Base-by-base conservation (phyloP, 2,113 vertebrate genomes). In the Gobius niger region DNA sequence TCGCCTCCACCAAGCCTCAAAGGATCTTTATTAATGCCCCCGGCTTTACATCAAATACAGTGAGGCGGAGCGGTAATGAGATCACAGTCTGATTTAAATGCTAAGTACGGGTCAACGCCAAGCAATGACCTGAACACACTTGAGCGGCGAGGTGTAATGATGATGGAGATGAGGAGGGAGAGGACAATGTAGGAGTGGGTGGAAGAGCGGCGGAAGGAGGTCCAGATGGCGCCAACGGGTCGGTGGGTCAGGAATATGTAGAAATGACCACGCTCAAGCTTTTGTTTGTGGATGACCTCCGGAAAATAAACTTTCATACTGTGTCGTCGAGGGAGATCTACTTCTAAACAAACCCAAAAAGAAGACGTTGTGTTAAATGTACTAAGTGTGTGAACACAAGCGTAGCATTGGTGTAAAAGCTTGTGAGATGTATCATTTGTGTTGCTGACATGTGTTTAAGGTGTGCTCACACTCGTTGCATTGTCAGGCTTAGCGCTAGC, bases 71-170 rank as follows among this genome's bases (percentile, higher is more conserved):
- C 44, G 60, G 59, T 89, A 89, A 87, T 89, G 75, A 86, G 88
- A 88, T 88, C 82, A 84, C 71, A 86, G 81, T 62, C 78, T 85
- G 70, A 86, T 91, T 88, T 90, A 85, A 91, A 88, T 85, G 85
- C 82, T 90, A 82, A 89, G 83, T 85, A 76, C 72, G 57, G 85
- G 87, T 87, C 85, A 82, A 73, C 84, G 71, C 73, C 65, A 68
- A 81, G 62, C 71, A 59, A 7, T 71, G 75, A 77, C 85, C 78
- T 72, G 61, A 80, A 80, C 78, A 53, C 24, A 76, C 69, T 70
- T 44, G 15, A 13, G 63, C 11, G 42, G 47, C 67, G 74, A 60
- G 52, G 49, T 75, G 77, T 69, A 70, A 78, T 84, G 77, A 77
- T 77, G 65, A 85, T 72, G 54, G 63, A 66, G 64, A 67, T 52